These are phyloP conservation scores for Hermodice carunculata DNA, from an alignment of 2,888 invertebrate genomes.

Conservation along the genomic window DNA sequence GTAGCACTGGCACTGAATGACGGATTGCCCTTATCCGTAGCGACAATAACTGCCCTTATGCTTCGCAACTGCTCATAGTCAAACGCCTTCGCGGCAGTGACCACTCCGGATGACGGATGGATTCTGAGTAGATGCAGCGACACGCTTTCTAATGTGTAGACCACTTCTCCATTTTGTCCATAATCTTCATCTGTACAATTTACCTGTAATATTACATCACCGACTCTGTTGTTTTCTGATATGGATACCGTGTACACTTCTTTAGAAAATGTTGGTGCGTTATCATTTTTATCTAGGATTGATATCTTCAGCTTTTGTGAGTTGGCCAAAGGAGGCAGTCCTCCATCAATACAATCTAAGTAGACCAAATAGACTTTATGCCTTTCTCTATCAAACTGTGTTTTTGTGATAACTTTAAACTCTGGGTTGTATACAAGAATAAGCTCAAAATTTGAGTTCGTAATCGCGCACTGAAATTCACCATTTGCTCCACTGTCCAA, in stretches of 20 bases:
- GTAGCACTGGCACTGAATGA: constrained; percentile 13
- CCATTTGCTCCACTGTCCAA: constrained; percentile 61
- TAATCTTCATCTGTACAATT: constrained; percentile 19
- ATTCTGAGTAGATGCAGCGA: too few species aligned
- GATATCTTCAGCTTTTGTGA: constrained; percentile 9
- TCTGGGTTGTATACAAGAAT: constrained; percentile 23
- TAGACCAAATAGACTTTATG: constrained; percentile 48
- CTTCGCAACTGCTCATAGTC: constrained; percentile 29
- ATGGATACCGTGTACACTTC: constrained; percentile 7
- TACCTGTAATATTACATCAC: constrained; percentile 7
- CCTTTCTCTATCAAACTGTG: constrained; percentile 54
- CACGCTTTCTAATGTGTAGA: constrained; percentile 8
- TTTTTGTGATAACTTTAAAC: constrained; percentile 29
- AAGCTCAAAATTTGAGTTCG: constrained; percentile 38
- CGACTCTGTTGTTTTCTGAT: constrained; percentile 22
- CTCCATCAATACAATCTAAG: constrained; percentile 58
- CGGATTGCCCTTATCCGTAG: constrained; percentile 30
- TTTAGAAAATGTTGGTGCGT: constrained; percentile 17
- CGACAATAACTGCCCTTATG: constrained; percentile 25
- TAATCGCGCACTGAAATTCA: constrained; percentile 58
- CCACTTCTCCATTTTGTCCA: constrained; percentile 15
- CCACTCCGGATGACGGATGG: too few species aligned
- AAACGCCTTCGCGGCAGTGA: too few species aligned
- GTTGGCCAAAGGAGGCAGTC: constrained; percentile 47
- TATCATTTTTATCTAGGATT: constrained; percentile 27